Evolutionary conservation across 2,888 invertebrate genomes (phyloP), one percentile per base, ranked within the genome.

Genomic region (Ethmia dodecea): DNA sequence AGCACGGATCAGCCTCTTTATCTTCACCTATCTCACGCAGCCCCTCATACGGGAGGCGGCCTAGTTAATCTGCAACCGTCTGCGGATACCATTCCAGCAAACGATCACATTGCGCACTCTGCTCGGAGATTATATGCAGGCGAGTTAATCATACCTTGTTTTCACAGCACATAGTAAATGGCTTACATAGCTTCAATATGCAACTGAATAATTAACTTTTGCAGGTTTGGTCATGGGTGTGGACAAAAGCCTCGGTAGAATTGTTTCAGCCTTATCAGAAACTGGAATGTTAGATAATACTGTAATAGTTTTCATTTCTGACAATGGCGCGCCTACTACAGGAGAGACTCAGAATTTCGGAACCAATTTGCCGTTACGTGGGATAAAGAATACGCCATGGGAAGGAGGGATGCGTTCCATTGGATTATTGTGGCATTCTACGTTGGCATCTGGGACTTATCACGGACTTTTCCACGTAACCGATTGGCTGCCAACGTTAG

Each of bases 281-380:
- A 88, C 80, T 20, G 78, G 87, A 1, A 90, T 95, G 77, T 77
- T 95, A 46, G 80, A 93, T 14, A 91, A 96, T 61, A 92, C 94
- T 1, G 87, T 97, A 13, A 86, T 97, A 24, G 60, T 96, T 9
- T 96, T 96, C 63, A 89, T 93, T 44, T 92, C 94, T 13, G 96
- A 96, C 65, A 96, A 96, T 61, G 94, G 95, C 0, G 93, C 91
- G 0, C 91, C 92, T 1, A 89, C 92, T 0, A 77, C 86, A 37
- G 94, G 94, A 1, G 60, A 88, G 37, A 15, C 49, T 6, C 46
- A 56, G 40, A 96, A 94, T 70, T 88, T 88, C 14, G 93, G 90
- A 1, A 92, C 91, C 3, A 93, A 93, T 72, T 91, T 89, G 76
- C 93, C 93, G 11, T 72, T 93, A 1, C 86, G 91, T 50, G 93